Evolutionary conservation across 2,888 invertebrate species (phyloP).

Genomic region (Mimumesa dahlbomi): DNA sequence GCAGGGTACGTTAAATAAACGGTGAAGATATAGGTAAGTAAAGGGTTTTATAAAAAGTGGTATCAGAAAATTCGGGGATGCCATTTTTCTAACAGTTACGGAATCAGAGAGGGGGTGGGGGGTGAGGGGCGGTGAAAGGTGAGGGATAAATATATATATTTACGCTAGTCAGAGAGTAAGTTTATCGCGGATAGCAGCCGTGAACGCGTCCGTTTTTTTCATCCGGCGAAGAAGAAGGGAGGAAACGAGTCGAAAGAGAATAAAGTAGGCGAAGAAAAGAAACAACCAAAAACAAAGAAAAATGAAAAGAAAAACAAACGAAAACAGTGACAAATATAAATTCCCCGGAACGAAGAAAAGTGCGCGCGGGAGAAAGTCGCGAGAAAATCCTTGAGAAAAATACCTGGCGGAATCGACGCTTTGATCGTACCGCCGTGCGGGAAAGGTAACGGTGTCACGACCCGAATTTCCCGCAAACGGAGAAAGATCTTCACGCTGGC

Average conservation of each 20-base stretch:
- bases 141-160: conserved; percentile 39
- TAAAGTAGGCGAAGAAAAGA: too few species aligned
- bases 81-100: conserved; percentile 57
- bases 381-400: too few species aligned
- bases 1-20: conserved; percentile 69
- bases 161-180: conserved; percentile 68
- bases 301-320: neutral
- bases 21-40: conserved; percentile 43
- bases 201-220: conserved; percentile 55
- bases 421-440: neutral
- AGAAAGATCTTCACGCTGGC: conserved; percentile 44
- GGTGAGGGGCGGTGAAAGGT: neutral
- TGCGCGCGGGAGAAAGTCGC: too few species aligned
- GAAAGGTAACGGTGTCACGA: conserved; percentile 11
- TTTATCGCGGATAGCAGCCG: conserved; percentile 70
- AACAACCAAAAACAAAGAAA: neutral
- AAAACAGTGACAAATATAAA: neutral
- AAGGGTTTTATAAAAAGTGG: conserved; percentile 24
- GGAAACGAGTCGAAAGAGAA: too few species aligned
- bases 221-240: too few species aligned
- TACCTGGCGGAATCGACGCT: too few species aligned
- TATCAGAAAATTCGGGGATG: conserved; percentile 36
- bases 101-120: conserved; percentile 18
- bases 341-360: neutral
- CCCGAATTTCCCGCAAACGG: conserved; percentile 13